phyloP scores from a whole-genome alignment of 2,113 vertebrate genomes.

The Calidris pygmaea region DNA sequence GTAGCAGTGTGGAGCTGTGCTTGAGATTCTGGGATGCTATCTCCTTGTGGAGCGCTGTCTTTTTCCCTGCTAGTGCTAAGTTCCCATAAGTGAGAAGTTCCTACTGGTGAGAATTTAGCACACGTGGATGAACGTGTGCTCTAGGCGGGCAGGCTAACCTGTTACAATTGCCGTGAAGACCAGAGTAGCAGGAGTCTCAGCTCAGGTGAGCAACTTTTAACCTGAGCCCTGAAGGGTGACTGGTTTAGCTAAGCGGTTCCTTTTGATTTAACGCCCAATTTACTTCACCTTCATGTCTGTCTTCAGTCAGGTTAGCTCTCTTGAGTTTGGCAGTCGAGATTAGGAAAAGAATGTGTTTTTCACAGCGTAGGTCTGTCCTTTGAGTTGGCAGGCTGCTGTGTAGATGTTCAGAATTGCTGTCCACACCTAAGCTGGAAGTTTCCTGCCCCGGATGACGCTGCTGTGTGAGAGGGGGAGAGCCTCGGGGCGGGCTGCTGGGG shows the following conservation, averaged over 20 bases:
- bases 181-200: background rate
- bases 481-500: background rate
- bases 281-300: background rate
- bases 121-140: background rate
- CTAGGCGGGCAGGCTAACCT: background rate
- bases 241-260: background rate
- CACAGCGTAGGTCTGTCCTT: background rate
- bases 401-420: background rate
- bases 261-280: background rate
- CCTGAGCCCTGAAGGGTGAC: background rate
- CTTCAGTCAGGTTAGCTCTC: background rate
- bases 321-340: background rate
- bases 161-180: background rate
- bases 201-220: background rate
- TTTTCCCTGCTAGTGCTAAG: background rate
- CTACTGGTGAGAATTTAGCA: background rate
- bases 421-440: background rate
- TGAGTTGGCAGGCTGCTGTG: background rate
- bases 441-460: background rate
- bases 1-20: background rate
- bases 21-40: background rate
- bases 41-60: fast-evolving
- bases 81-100: background rate
- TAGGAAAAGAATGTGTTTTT: background rate
- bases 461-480: background rate